Conservation (phyloP, 2,888 invertebrate species). For the Polyploca ridens region DNA sequence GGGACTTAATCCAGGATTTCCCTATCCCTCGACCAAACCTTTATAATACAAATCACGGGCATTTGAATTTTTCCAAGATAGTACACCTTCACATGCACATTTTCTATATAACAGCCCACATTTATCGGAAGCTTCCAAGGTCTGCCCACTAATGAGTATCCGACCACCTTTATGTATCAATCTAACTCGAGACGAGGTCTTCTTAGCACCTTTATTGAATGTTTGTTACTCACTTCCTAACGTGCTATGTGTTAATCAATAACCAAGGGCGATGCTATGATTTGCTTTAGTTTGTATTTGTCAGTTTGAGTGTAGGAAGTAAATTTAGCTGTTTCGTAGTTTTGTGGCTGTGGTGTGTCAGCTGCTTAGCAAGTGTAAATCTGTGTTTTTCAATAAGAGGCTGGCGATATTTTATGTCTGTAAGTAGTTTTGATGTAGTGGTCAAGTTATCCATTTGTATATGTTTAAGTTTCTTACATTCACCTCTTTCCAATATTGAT, state of each 20-base stretch:
- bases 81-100: not conserved
- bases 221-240: constrained; percentile 1
- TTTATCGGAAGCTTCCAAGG: constrained; percentile 63
- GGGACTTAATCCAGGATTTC: not conserved
- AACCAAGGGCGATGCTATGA: not conserved
- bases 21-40: no score
- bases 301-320: not conserved
- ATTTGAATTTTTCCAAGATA: no score
- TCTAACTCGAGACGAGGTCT: constrained; percentile 33
- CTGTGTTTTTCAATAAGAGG: no score
- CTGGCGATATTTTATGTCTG: not conserved
- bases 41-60: no score
- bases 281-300: not conserved
- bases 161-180: constrained; percentile 14
- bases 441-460: no score
- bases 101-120: constrained; percentile 13
- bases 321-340: not conserved
- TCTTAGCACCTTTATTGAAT: constrained; percentile 31
- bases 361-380: not conserved
- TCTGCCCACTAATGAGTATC: constrained; percentile 43
- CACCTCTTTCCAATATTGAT: no score
- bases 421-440: not conserved
- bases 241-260: constrained; percentile 1
- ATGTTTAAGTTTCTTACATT: no score
- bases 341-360: not conserved